Evolutionary conservation across 2,113 vertebrate genomes (phyloP), one percentile per base, ranked within the genome.

Genomic region (Archocentrus centrarchus): DNA sequence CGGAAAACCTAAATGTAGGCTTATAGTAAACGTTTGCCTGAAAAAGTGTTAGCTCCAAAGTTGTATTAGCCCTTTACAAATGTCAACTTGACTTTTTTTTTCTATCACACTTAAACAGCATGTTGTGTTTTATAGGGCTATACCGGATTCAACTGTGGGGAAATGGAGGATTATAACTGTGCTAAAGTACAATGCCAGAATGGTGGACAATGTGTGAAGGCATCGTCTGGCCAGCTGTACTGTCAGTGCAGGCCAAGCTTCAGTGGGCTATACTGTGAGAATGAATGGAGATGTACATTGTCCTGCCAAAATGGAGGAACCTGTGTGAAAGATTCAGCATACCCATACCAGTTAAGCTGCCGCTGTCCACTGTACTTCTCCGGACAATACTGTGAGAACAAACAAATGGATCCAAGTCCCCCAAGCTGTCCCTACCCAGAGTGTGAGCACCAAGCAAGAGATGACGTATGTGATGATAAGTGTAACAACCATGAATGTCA

Each of bases 401-500:
- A 0, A 1, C 7, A 0, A 0, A 17, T 14, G 0, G 55, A 53
- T 15, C 4, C 17, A 50, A 44, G 1, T 2, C 2, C 57, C 2
- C 58, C 76, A 0, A 22, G n/a, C 50, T 99, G 98, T 80, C 95
- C 93, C 3, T 95, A 96, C 78, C 66, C 89, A 32, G 92, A 96
- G 13, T 99, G 98, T 11, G 35, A 80, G 0, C 82, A 86, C 68
- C 95, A 93, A 22, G 92, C 96, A 0, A 93, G 91, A 4, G 97
- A 99, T 39, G 89, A 88, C 7, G 88, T 97, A 68, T 99, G 98
- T 2, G 97, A 99, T 20, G 91, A 93, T 1, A 95, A 96, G 82
- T 99, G 98, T 80, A 98, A 97, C 94, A 97, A 95, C 70, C 94
- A 96, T 0, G 97, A 96, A 5, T 99, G 98, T 87, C 92, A 96